phyloP scores from a whole-genome alignment of 2,888 invertebrate species.

The Agrochola lota region DNA sequence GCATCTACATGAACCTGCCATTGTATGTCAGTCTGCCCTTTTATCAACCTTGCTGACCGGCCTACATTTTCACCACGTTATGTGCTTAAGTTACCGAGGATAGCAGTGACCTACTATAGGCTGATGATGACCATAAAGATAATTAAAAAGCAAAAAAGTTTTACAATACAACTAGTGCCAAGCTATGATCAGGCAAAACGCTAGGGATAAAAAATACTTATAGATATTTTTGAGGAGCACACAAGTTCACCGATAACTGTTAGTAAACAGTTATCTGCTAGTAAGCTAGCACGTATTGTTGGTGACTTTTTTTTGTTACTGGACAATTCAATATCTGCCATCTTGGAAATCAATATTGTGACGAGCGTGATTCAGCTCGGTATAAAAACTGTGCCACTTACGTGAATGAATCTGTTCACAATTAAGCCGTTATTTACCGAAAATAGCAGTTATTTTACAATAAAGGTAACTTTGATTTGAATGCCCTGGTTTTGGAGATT shows the following conservation, averaged over 20 bases:
- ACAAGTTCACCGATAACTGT: slow-evolving; percentile 18
- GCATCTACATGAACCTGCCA: background rate
- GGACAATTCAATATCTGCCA: slow-evolving; percentile 8
- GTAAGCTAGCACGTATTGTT: background rate
- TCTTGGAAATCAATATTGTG: slow-evolving; percentile 17
- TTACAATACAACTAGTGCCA: background rate
- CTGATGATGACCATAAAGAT: background rate
- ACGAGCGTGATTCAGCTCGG: background rate
- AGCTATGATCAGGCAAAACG: no score
- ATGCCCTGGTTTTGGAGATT: slow-evolving; percentile 16
- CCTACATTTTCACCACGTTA: background rate
- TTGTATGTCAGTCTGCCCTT: background rate
- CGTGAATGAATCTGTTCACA: slow-evolving; percentile 37
- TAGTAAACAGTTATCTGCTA: background rate
- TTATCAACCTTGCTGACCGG: background rate
- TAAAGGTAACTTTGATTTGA: slow-evolving; percentile 19
- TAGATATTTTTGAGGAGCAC: background rate
- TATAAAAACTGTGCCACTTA: slow-evolving; percentile 53
- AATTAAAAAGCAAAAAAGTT: background rate
- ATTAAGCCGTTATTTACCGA: slow-evolving; percentile 34
- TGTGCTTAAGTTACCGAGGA: background rate
- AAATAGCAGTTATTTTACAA: slow-evolving; percentile 46
- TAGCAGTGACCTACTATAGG: background rate
- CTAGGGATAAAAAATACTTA: background rate
- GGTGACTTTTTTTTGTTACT: background rate